These are phyloP conservation scores for Apodemia hepburni DNA, from an alignment of 2,888 invertebrate genomes.

Conservation along the genomic window DNA sequence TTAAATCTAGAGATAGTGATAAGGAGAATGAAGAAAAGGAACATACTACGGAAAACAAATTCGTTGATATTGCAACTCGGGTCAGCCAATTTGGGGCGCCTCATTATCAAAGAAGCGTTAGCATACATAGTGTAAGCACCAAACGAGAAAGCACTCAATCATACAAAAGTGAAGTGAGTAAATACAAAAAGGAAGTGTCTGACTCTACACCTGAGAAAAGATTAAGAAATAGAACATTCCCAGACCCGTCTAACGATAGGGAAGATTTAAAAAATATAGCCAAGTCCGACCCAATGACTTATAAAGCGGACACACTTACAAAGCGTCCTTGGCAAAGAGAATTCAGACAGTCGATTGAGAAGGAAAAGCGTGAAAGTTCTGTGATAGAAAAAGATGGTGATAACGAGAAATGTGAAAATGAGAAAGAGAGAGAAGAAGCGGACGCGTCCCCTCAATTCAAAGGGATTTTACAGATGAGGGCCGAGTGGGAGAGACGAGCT, in stretches of 20 bases:
- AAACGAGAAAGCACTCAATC: slow-evolving; percentile 68
- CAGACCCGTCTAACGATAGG: slow-evolving; percentile 70
- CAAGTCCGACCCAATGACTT: slow-evolving; percentile 54
- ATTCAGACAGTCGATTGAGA: slow-evolving; percentile 55
- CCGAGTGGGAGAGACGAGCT: slow-evolving; percentile 89
- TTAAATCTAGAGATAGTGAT: slow-evolving; percentile 84
- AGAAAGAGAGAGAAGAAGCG: slow-evolving; percentile 53
- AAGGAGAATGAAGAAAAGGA: slow-evolving; percentile 83
- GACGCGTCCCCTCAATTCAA: slow-evolving; percentile 81
- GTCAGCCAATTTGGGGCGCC: slow-evolving; percentile 68
- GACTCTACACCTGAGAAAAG: slow-evolving; percentile 75
- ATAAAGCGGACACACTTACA: slow-evolving; percentile 66
- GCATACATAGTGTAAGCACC: slow-evolving; percentile 61
- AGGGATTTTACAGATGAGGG: slow-evolving; percentile 86
- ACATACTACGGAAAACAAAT: slow-evolving; percentile 54
- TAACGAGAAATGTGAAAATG: slow-evolving; percentile 52
- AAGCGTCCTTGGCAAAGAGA: slow-evolving; percentile 71
- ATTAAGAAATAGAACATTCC: slow-evolving; percentile 71
- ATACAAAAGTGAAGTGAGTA: slow-evolving; percentile 63
- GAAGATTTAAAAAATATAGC: slow-evolving; percentile 67
- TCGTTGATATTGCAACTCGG: slow-evolving; percentile 65
- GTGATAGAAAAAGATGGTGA: slow-evolving; percentile 65
- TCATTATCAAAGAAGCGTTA: slow-evolving; percentile 68
- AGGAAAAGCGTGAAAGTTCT: slow-evolving; percentile 61
- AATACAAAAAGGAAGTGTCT: slow-evolving; percentile 75